Evolutionary conservation across 2,888 invertebrate species (phyloP), one percentile per base, ranked within the genome.

Genomic region (Acleris literana): DNA sequence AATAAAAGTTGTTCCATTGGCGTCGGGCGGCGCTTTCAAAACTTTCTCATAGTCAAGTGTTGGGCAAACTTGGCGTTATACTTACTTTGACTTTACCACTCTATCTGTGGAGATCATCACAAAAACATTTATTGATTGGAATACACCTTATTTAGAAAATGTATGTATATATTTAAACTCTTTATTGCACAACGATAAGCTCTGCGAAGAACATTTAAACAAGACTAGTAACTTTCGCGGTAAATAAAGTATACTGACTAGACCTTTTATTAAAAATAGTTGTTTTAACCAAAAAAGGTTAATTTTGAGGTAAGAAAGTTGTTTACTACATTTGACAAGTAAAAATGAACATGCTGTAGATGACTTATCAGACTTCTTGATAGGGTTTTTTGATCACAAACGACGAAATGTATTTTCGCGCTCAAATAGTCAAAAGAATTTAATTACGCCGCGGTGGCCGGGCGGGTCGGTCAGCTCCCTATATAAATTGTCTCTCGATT

Each of bases 11-110:
- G 67, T 62, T 65, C 73, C 68, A 70, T 69, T 44, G 62, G 63
- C 56, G 55, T 18, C 64, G 46, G 53, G 63, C 68, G 60, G 62
- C 43, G 55, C 59, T 67, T 72, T 69, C 53, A 65, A 63, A 75
- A 85, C 74, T 82, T 82, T 72, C 74, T 72, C 73, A 74, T 77
- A 76, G 77, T 76, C 76, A 76, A 81, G 76, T 79, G 74, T 80
- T 77, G 72, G 69, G 71, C 74, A 69, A 39, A 39, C 39, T 39
- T 39, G 65, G 39, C 63, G 56, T 78, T 78, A 74, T 78, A 76
- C 69, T 71, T 61, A 76, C 69, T 71, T 60, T 53, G 57, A 65
- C 62, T 52, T 62, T 39, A 54, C 64, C 48, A 33, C 58, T 62
- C 53, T 55, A 67, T 48, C 48, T 13, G 13, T 39, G 39, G 39